A percentile compares a stretch with the other conserved stretches of the same genome.
Conservation (phyloP, 1,140 invertebrate genomes). For the Bombus superbus region DNA sequence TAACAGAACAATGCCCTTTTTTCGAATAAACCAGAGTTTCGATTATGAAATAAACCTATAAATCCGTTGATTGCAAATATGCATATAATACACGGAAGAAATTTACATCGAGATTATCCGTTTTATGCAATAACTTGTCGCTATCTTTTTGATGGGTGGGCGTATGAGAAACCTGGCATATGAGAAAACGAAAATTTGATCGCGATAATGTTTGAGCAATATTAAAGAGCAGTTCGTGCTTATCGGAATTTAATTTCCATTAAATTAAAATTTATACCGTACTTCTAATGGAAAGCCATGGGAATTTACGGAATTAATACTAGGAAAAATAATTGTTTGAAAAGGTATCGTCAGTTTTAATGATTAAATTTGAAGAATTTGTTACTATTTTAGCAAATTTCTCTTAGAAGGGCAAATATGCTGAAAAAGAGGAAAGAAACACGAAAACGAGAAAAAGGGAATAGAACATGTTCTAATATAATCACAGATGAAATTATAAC, state of each 20-base stretch:
- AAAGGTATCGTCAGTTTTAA: background rate
- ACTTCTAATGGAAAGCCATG: background rate
- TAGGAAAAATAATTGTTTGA: too few relatives aligned
- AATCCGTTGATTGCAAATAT: background rate
- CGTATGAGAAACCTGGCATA: background rate
- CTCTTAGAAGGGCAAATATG: background rate
- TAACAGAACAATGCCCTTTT: background rate
- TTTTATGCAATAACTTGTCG: background rate
- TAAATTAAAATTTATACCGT: background rate
- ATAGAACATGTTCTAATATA: background rate
- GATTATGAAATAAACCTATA: background rate
- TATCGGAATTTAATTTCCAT: background rate
- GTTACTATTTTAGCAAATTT: background rate
- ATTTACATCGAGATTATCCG: background rate
- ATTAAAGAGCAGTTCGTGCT: background rate
- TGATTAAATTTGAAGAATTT: too few relatives aligned
- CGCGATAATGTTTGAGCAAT: background rate
- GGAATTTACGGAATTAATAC: too few relatives aligned
- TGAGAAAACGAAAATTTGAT: background rate
- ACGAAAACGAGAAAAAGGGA: background rate
- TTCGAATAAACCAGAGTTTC: background rate
- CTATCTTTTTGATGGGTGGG: background rate
- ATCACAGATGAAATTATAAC: conserved; percentile 1
- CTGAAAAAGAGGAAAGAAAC: background rate
- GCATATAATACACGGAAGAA: background rate